These are phyloP conservation scores for Euphydryas editha DNA, from an alignment of 2,888 invertebrate species.

Conservation along the genomic window DNA sequence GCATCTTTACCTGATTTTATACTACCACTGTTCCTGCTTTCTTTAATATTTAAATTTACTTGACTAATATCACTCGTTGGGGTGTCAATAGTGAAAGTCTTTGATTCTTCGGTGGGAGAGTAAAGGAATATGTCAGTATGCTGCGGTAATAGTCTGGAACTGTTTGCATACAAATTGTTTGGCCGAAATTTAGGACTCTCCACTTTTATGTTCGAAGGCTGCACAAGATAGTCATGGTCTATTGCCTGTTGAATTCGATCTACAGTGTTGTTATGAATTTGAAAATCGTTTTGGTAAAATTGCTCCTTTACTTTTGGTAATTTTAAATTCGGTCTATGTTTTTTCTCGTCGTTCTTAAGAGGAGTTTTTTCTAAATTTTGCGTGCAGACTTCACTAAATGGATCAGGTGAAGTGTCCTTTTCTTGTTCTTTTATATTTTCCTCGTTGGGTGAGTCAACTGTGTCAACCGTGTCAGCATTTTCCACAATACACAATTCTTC, in stretches of 20 bases:
- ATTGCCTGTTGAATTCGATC: conserved; percentile 78
- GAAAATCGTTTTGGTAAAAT: conserved; percentile 78
- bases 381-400: conserved; percentile 78
- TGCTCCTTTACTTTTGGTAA: conserved; percentile 75
- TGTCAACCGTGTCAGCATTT: conserved; percentile 72
- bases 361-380: conserved; percentile 69
- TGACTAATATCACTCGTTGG: conserved; percentile 81
- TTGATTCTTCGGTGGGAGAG: conserved; percentile 79
- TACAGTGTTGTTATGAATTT: conserved; percentile 60
- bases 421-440: conserved; percentile 47
- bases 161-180: conserved; percentile 77
- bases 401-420: conserved; percentile 57
- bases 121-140: conserved; percentile 75
- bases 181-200: conserved; percentile 77
- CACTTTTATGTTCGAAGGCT: conserved; percentile 86
- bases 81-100: conserved; percentile 75
- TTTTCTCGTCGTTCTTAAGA: conserved; percentile 57
- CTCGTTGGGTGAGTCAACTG: conserved; percentile 66
- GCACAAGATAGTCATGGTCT: conserved; percentile 84
- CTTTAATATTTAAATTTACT: conserved; percentile 75
- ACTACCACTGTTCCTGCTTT: conserved; percentile 66
- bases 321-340: conserved; percentile 75
- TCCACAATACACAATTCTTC: conserved; percentile 73
- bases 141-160: conserved; percentile 72
- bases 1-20: conserved; percentile 73